phyloP scores from a whole-genome alignment of 2,888 invertebrate genomes.

The Erpobdella octoculata region DNA sequence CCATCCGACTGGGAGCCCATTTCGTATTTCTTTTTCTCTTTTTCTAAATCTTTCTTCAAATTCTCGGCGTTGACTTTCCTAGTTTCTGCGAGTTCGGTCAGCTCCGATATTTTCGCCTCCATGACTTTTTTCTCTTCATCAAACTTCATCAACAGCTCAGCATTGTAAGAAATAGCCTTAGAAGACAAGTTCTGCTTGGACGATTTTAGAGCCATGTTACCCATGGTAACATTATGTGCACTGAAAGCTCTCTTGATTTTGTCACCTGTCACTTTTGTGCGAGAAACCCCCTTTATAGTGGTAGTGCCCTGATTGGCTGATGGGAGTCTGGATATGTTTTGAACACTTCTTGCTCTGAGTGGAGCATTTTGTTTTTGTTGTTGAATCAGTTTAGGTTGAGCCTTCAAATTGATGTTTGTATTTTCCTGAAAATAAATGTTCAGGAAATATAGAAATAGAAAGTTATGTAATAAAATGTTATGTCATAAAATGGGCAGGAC shows the following conservation, averaged over 20 bases:
- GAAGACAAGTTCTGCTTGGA: neutral
- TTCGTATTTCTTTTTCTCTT: neutral
- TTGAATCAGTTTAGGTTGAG: neutral
- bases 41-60: conserved; percentile 25
- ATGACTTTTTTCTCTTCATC: conserved; percentile 51
- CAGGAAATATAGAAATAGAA: neutral
- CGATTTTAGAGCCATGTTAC: neutral
- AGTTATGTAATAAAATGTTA: neutral
- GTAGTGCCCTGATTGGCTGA: conserved; percentile 41
- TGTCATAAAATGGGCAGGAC: too few relatives aligned
- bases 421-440: neutral
- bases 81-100: conserved; percentile 47
- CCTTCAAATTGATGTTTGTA: neutral
- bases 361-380: neutral
- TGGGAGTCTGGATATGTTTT: conserved; percentile 41
- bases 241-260: neutral
- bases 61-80: conserved; percentile 25
- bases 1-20: neutral
- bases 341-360: conserved; percentile 45
- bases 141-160: conserved; percentile 50
- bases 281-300: conserved; percentile 49
- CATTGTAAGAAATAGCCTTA: conserved; percentile 49
- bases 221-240: neutral
- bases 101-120: conserved; percentile 52
- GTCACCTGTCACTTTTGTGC: conserved; percentile 46